Evolutionary conservation across 2,797 vertebrate species (phyloP).

Genomic region (Malacoraja senta): DNA sequence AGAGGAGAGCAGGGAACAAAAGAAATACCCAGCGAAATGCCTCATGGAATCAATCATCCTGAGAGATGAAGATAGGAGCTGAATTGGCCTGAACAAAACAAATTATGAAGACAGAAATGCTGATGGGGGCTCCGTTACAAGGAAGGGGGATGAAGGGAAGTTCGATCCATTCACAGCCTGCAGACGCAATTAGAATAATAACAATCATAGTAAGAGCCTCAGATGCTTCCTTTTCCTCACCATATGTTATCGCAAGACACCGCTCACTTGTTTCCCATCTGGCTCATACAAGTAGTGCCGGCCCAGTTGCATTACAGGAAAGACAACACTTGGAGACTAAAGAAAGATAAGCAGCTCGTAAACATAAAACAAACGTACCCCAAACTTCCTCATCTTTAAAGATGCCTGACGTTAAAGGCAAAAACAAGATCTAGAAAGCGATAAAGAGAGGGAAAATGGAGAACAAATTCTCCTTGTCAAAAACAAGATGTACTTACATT

Average conservation of each 20-base stretch:
- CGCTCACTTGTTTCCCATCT: conserved; percentile 14
- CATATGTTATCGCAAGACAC: conserved; percentile 32
- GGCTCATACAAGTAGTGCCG: background rate
- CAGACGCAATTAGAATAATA: conserved; percentile 22
- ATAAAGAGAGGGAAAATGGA: background rate
- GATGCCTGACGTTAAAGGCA: background rate
- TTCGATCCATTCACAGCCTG: background rate
- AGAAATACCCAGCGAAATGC: background rate
- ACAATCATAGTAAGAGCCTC: conserved; percentile 8
- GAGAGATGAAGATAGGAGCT: background rate
- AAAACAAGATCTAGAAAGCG: background rate
- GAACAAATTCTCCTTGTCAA: background rate
- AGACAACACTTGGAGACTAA: background rate
- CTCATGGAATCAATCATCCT: conserved; percentile 2
- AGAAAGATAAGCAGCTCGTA: background rate
- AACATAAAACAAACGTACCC: background rate
- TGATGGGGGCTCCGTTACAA: background rate
- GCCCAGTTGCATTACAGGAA: background rate
- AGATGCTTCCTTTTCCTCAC: conserved; percentile 35
- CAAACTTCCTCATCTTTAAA: background rate
- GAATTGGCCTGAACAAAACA: conserved; percentile 8
- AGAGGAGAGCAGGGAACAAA: background rate
- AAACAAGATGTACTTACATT: background rate
- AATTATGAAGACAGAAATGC: conserved; percentile 1
- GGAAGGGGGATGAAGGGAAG: conserved; percentile 21